Evolutionary conservation across 2,113 vertebrate genomes (phyloP).

Genomic region (Eptesicus fuscus): DNA sequence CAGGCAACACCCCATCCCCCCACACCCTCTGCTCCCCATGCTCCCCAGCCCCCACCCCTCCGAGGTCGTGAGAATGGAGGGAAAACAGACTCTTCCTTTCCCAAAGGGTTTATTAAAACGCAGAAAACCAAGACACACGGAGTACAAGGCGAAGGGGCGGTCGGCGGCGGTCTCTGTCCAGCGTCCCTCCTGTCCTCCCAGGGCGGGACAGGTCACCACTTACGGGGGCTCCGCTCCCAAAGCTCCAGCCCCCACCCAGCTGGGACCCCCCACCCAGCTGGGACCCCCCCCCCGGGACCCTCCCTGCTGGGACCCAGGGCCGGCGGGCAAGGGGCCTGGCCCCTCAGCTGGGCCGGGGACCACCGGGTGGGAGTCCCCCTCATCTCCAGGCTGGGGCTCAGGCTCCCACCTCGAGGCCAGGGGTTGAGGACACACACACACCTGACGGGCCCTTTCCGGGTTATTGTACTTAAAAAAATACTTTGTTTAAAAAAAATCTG

Average conservation of each 20-base stretch:
- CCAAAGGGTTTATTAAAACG: constrained; percentile 86
- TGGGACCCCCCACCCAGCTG: not conserved
- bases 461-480: constrained; percentile 77
- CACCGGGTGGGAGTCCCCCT: not conserved
- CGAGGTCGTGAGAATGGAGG: rapidly evolving
- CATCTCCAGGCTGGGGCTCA: not conserved
- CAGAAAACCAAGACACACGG: constrained; percentile 80
- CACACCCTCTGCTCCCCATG: not conserved
- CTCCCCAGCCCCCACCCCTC: no score
- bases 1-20: rapidly evolving
- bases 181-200: not conserved
- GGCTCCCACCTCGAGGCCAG: not conserved
- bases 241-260: not conserved
- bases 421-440: constrained; percentile 62
- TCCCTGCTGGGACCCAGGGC: not conserved
- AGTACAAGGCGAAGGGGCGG: constrained; percentile 72
- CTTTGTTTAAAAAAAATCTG: constrained; percentile 74
- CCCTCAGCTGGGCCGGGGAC: not conserved
- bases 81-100: constrained; percentile 54
- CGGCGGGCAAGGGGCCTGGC: not conserved
- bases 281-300: not conserved
- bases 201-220: not conserved
- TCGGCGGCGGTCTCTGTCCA: constrained; percentile 27
- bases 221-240: not conserved
- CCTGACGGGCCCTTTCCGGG: constrained; percentile 66